Base-by-base conservation (phyloP, 2,113 vertebrate species). In the Dicrurus megarhynchus region DNA sequence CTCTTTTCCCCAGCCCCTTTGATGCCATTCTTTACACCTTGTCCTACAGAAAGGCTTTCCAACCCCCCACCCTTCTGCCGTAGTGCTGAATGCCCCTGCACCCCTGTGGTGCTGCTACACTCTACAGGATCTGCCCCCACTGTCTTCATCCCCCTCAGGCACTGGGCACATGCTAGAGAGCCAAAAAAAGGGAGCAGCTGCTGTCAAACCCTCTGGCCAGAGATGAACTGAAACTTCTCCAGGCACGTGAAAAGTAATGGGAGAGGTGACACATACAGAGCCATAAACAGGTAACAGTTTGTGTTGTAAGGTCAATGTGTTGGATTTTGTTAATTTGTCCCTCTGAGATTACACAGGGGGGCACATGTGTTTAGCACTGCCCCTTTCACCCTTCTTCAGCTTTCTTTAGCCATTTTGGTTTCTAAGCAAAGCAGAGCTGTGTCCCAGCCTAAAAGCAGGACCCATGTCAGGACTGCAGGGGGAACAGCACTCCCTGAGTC, bases 271-370 rank as follows among this genome's bases (percentile, higher is more conserved):
- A 2, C 3, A 22, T 5, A 23, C 7, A 41, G 27, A 80, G 21
- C 20, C 33, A 23, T 33, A 30, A 80, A 52, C 23, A 60, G 23
- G 18, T 44, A 57, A 53, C 47, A 6, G 8, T n/a, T n/a, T 32
- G 39, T 46, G 37, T 32, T 2, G 0, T 0, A 9, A 13, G 42
- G 55, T 26, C 2, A 0, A 21, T 28, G 19, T 3, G 1, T 3
- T 42, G 21, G 30, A 23, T 78, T 74, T 33, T 30, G 19, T 22
- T 19, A 24, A 33, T 42, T 50, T 52, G 19, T 70, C 24, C 32
- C 0, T 2, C 61, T 56, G 73, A 71, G 41, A 13, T 33, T 52
- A 33, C 18, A 23, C 10, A 20, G 2, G 6, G 19, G n/a, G 17
- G 46, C 61, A 41, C 18, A 8, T 2, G 7, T 32, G 4, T 42